Base-by-base conservation (phyloP, 2,888 invertebrate species). In the Lasioglossum vierecki region DNA sequence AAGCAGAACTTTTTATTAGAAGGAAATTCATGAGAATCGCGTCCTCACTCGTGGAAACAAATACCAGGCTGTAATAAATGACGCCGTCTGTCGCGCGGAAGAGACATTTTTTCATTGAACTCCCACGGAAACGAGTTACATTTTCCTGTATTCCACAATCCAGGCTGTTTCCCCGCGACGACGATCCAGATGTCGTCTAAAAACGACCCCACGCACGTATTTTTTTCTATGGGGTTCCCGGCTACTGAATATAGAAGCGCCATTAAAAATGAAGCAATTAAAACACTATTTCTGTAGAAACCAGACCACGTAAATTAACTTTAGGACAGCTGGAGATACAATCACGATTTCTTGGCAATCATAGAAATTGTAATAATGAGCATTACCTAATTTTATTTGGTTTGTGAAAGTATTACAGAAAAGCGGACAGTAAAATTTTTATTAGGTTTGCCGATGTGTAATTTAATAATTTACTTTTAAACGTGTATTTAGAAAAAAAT, bases 81-180 rank as follows among this genome's bases (percentile, higher is more conserved):
- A 78, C 63, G 75, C 82, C 85, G 84, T 76, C 75, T 89, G 83
- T 63, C 70, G 82, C 79, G 81, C 75, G 81, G 75, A 26, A 44
- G 60, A 70, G 44, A 82, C 53, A 80, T 88, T 90, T 89, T 88
- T 90, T 87, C 80, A 83, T 84, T 46, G 63, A 83, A 90, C 88
- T 88, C 88, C 89, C 87, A 91, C 88, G 89, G 86, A 91, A 91
- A 90, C 89, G 82, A 88, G 85, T 91, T 91, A 85, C 73, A 80
- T 85, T 91, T 89, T 80, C 85, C 87, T 77, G 75, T 83, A 84
- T 90, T 89, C 75, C 73, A 83, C 72, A 82, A 86, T 77, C 70
- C 60, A 39, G 66, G 63, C 79, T 44, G 81, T 82, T 88, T 88
- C 86, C 90, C 82, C 26, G 82, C 74, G 63, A 75, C 84, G 73